Evolutionary conservation across 2,888 invertebrate genomes (phyloP).

Genomic region (Drosophila prolongata): DNA sequence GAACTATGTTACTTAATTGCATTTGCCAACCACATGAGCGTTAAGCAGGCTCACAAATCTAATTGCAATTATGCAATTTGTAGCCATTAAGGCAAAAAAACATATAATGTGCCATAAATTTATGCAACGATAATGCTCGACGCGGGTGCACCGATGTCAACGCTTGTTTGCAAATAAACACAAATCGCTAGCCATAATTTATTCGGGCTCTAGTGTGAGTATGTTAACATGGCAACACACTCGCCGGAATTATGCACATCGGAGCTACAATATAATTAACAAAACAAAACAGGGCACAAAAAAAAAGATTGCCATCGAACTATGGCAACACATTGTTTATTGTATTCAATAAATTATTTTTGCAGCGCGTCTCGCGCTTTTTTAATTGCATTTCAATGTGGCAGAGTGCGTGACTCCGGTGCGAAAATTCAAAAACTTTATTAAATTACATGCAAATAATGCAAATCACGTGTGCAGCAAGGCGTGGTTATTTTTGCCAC

Average conservation of each 20-base stretch:
- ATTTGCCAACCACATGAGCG: slow-evolving; percentile 34
- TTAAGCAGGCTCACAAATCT: slow-evolving; percentile 54
- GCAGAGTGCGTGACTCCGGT: slow-evolving; percentile 51
- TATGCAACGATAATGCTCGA: slow-evolving; percentile 42
- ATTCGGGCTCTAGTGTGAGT: slow-evolving; percentile 23
- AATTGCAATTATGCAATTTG: slow-evolving; percentile 78
- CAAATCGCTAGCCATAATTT: slow-evolving; percentile 60
- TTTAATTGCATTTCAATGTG: slow-evolving; percentile 46
- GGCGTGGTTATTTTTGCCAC: slow-evolving; percentile 1
- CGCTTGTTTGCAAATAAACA: slow-evolving; percentile 70
- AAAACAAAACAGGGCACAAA: slow-evolving; percentile 21
- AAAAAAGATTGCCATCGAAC: slow-evolving; percentile 26
- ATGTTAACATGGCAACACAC: slow-evolving; percentile 42
- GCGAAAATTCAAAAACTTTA: slow-evolving; percentile 46
- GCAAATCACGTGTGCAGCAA: slow-evolving; percentile 42
- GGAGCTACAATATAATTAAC: slow-evolving; percentile 41
- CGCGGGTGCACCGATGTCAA: slow-evolving; percentile 30
- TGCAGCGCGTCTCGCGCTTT: slow-evolving; percentile 15
- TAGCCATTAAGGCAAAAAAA: slow-evolving; percentile 63
- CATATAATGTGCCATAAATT: slow-evolving; percentile 50
- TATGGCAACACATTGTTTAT: slow-evolving; percentile 47
- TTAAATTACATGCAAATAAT: slow-evolving; percentile 64
- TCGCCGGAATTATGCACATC: slow-evolving; percentile 30
- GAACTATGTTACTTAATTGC: slow-evolving; percentile 49
- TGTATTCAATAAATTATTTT: slow-evolving; percentile 45